phyloP scores from a whole-genome alignment of 1,140 invertebrate genomes.

The Drosophila kohkoa region DNA sequence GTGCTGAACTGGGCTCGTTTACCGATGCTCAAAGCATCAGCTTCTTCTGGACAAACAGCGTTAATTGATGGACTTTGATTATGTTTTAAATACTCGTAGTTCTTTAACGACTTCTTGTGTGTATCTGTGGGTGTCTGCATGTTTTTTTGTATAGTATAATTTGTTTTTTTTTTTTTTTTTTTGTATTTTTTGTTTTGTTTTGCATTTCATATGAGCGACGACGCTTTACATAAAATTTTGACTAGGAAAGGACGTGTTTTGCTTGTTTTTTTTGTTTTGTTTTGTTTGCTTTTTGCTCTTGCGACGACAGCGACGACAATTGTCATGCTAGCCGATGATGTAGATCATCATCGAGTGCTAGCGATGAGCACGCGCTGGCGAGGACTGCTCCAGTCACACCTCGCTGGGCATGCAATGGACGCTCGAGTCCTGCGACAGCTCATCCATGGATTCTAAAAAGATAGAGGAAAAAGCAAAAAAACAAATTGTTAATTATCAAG shows the following conservation, averaged over 20 bases:
- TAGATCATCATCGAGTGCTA: conserved; percentile 44
- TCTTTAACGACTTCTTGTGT: conserved; percentile 26
- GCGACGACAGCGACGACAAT: too few species aligned
- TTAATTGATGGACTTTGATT: conserved; percentile 41
- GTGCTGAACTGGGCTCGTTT: conserved; percentile 46
- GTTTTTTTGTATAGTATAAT: conserved; percentile 6
- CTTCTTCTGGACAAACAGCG: conserved; percentile 34
- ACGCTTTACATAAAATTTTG: conserved; percentile 78
- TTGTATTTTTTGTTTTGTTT: conserved; percentile 13
- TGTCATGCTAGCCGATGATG: neutral
- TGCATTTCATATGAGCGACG: conserved; percentile 38
- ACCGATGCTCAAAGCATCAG: conserved; percentile 66
- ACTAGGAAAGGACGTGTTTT: conserved; percentile 83
- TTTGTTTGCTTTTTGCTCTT: conserved; percentile 8
- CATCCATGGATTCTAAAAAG: conserved; percentile 90
- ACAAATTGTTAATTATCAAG: neutral
- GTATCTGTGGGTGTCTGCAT: neutral
- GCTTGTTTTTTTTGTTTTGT: conserved; percentile 3
- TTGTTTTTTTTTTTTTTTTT: conserved; percentile 13
- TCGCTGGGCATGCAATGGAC: conserved; percentile 92
- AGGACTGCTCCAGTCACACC: conserved; percentile 86
- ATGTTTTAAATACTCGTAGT: conserved; percentile 34
- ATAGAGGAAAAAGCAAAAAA: neutral
- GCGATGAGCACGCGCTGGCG: conserved; percentile 73
- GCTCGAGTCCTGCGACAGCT: conserved; percentile 92